Conservation (phyloP, 2,113 vertebrate species). For the Nipponia nippon region DNA sequence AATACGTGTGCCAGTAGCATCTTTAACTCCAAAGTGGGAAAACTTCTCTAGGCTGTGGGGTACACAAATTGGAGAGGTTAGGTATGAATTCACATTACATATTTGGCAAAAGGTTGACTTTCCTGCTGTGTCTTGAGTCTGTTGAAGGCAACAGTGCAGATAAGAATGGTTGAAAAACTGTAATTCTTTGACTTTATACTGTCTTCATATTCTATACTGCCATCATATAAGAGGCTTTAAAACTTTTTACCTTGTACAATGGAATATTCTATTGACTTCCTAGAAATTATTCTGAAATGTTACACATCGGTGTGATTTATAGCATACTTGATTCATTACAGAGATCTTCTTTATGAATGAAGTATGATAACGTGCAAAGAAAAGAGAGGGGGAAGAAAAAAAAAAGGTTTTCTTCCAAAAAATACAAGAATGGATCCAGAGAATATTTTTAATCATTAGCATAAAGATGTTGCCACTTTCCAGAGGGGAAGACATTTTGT, state of each 20-base stretch:
- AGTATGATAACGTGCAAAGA: neutral
- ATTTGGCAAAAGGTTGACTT: neutral
- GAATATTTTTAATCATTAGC: constrained; percentile 58
- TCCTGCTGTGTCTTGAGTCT: neutral
- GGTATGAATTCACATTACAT: neutral
- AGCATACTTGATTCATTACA: neutral
- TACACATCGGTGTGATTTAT: neutral
- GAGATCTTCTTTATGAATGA: neutral
- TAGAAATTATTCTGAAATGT: neutral
- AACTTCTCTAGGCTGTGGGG: neutral
- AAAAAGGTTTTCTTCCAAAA: neutral
- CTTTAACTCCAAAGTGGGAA: neutral
- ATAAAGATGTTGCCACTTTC: constrained; percentile 48
- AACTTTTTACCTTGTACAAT: neutral
- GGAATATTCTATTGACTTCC: neutral
- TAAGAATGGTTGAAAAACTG: neutral
- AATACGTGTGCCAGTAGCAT: neutral
- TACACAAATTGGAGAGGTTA: neutral
- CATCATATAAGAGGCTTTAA: neutral
- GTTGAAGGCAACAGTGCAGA: neutral
- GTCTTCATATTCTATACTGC: neutral
- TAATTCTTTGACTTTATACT: neutral
- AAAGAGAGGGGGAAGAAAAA: accelerated
- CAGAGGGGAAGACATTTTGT: constrained; percentile 25
- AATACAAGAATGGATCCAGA: neutral